Percentiles rank a stretch among this genome's conserved stretches.
Evolutionary conservation across 2,888 invertebrate genomes (phyloP).

Genomic region (Cerastis leucographa): DNA sequence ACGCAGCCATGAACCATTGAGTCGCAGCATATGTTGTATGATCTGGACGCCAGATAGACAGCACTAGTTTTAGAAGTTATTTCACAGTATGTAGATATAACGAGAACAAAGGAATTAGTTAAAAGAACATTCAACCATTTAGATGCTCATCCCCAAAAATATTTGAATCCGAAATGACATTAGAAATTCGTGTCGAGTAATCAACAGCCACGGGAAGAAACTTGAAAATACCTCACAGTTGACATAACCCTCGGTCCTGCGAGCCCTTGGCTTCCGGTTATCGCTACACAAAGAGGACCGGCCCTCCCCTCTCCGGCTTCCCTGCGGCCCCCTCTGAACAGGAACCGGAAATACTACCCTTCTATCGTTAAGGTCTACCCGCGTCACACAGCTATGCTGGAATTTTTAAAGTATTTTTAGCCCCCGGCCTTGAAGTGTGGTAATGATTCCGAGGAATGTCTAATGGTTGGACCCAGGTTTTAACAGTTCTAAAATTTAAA

Average conservation of each 20-base stretch:
- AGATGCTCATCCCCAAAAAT: constrained; percentile 28
- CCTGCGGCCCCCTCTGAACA: constrained; percentile 72
- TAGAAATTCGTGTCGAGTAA: constrained; percentile 76
- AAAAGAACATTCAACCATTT: constrained; percentile 21
- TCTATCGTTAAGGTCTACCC: constrained; percentile 89
- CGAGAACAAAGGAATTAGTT: constrained; percentile 1
- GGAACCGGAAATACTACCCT: constrained; percentile 90
- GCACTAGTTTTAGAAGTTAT: background rate
- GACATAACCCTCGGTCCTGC: constrained; percentile 89
- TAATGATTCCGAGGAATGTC: constrained; percentile 74
- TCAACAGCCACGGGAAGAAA: constrained; percentile 84
- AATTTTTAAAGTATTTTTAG: constrained; percentile 84
- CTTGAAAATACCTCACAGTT: constrained; percentile 88
- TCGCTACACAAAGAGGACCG: constrained; percentile 87
- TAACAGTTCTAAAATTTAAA: constrained; percentile 39
- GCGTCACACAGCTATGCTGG: constrained; percentile 80
- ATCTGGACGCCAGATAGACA: background rate
- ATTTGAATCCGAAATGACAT: constrained; percentile 60
- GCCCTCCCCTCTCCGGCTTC: constrained; percentile 76
- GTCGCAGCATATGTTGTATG: background rate
- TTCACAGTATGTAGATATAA: background rate
- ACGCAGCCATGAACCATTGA: background rate
- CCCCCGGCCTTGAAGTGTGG: constrained; percentile 76
- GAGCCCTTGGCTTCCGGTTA: constrained; percentile 90
- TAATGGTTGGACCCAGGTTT: constrained; percentile 49